phyloP scores from a whole-genome alignment of 2,797 vertebrate genomes.

The Siniperca obscura region DNA sequence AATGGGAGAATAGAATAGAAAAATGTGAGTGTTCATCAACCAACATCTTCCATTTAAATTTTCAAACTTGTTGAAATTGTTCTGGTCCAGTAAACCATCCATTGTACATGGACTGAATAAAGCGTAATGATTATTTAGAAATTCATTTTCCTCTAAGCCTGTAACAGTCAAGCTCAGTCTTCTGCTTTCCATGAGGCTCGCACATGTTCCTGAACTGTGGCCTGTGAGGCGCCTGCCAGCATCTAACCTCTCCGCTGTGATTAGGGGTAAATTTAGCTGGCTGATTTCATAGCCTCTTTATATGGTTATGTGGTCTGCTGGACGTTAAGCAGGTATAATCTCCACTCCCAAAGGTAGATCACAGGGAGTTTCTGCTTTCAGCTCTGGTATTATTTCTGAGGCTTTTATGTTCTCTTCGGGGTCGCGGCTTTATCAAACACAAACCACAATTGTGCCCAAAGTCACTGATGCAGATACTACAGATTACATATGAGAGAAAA shows the following conservation, averaged over 20 bases:
- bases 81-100: slow-evolving; percentile 36
- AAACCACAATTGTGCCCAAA: slow-evolving; percentile 60
- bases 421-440: slow-evolving; percentile 60
- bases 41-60: neutral
- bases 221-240: slow-evolving; percentile 52
- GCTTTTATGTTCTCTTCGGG: slow-evolving; percentile 71
- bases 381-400: slow-evolving; percentile 63
- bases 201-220: slow-evolving; percentile 39
- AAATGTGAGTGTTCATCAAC: neutral
- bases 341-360: slow-evolving; percentile 78
- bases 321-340: slow-evolving; percentile 82
- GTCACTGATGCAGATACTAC: slow-evolving; percentile 66
- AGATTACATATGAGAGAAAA: slow-evolving; percentile 53
- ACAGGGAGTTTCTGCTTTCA: slow-evolving; percentile 72
- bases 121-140: slow-evolving; percentile 36
- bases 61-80: slow-evolving; percentile 4
- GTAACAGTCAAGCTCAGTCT: slow-evolving; percentile 23
- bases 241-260: slow-evolving; percentile 60
- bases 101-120: slow-evolving; percentile 34
- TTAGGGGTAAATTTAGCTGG: slow-evolving; percentile 61
- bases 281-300: slow-evolving; percentile 73
- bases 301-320: slow-evolving; percentile 69
- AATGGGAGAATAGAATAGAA: neutral
- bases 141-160: slow-evolving; percentile 39
- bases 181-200: slow-evolving; percentile 30